These are phyloP conservation scores for Monochamus alternatus DNA, from an alignment of 2,888 invertebrate genomes.

Conservation along the genomic window DNA sequence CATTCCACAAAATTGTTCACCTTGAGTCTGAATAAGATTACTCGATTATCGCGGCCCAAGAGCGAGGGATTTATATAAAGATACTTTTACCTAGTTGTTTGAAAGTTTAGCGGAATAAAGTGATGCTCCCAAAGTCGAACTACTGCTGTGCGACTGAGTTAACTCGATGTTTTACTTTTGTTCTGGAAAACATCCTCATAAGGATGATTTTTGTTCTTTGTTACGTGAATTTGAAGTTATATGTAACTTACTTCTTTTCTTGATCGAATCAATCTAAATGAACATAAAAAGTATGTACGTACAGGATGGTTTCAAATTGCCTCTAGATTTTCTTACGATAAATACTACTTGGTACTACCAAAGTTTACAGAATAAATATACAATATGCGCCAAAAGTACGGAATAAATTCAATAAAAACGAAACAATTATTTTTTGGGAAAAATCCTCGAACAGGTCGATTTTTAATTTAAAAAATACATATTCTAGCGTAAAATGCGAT, in stretches of 20 bases:
- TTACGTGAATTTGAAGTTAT: neutral
- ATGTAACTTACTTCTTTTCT: neutral
- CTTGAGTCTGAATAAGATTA: conserved; percentile 9
- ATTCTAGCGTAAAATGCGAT: too few relatives aligned
- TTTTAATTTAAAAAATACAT: too few relatives aligned
- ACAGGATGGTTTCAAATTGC: too few relatives aligned
- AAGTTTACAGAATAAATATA: too few relatives aligned
- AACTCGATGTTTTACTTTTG: conserved; percentile 16
- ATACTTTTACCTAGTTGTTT: conserved; percentile 18
- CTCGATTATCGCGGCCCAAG: conserved; percentile 5
- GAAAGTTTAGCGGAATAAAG: conserved; percentile 15
- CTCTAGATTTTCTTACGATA: too few relatives aligned
- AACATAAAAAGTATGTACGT: too few relatives aligned
- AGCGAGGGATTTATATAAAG: neutral
- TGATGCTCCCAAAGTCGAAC: conserved; percentile 14
- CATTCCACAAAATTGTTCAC: neutral
- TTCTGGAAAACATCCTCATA: neutral
- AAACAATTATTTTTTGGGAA: too few relatives aligned
- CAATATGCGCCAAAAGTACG: too few relatives aligned
- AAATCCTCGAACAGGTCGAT: too few relatives aligned
- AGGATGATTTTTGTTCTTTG: conserved; percentile 3
- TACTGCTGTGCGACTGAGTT: conserved; percentile 14
- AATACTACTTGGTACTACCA: too few relatives aligned
- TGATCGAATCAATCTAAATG: too few relatives aligned
- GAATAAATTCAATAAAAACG: too few relatives aligned